A percentile compares a stretch with the other conserved stretches of the same genome.
phyloP scores from a whole-genome alignment of 2,113 vertebrate species.

The Leptobrachium leishanense region DNA sequence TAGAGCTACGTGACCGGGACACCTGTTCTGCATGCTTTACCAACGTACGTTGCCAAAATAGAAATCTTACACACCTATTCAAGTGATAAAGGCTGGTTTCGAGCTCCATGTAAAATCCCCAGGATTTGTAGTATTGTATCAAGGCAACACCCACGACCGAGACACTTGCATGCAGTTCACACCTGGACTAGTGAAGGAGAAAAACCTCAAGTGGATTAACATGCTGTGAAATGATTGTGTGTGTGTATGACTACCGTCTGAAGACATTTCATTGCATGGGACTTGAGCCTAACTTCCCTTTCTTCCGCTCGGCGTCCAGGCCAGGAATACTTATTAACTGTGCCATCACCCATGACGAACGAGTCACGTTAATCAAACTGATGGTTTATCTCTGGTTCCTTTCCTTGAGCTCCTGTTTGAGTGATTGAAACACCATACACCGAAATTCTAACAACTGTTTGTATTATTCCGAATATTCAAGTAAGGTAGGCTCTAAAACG shows the following conservation, averaged over 20 bases:
- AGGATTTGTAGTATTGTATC: constrained; percentile 39
- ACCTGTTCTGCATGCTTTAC: constrained; percentile 56
- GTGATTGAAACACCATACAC: background rate
- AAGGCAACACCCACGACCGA: constrained; percentile 19
- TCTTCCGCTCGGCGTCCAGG: constrained; percentile 56
- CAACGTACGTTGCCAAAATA: constrained; percentile 52
- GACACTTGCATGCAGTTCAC: constrained; percentile 44
- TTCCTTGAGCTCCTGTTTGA: constrained; percentile 33
- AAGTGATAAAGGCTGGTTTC: constrained; percentile 39
- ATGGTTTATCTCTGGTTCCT: constrained; percentile 61
- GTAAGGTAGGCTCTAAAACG: no score
- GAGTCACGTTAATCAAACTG: constrained; percentile 72
- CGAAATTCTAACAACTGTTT: background rate
- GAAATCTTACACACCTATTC: constrained; percentile 40
- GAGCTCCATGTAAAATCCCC: constrained; percentile 2
- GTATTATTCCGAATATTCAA: no score
- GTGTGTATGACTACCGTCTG: constrained; percentile 53
- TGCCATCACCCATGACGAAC: constrained; percentile 81
- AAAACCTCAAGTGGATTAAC: constrained; percentile 49
- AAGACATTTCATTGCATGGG: constrained; percentile 56
- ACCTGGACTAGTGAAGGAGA: constrained; percentile 53
- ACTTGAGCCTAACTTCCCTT: constrained; percentile 61
- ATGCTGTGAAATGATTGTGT: constrained; percentile 50
- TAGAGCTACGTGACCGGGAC: constrained; percentile 48
- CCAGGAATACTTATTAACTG: constrained; percentile 84